Evolutionary conservation across 2,797 vertebrate genomes (phyloP).

Genomic region (Holocentrus rufus): DNA sequence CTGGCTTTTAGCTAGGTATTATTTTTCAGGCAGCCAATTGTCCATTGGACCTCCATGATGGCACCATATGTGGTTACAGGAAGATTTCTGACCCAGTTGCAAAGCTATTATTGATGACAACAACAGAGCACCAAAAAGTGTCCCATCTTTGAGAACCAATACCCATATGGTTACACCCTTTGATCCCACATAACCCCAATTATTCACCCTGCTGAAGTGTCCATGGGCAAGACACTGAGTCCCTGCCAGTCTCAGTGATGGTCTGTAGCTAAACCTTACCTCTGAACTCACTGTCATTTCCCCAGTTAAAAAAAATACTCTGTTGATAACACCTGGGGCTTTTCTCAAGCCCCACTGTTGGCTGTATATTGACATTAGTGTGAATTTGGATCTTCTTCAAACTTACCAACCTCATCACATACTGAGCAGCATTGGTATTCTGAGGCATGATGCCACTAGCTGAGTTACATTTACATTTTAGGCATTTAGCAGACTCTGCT

Average conservation of each 20-base stretch:
- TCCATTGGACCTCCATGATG: too few relatives aligned
- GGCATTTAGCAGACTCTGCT: not conserved
- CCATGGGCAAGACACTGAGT: not conserved
- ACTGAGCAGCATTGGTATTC: not conserved
- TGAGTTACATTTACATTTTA: constrained; percentile 9
- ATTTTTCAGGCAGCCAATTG: too few relatives aligned
- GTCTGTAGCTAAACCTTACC: too few relatives aligned
- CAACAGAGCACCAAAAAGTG: constrained; percentile 24
- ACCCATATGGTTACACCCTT: not conserved
- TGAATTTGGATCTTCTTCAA: not conserved
- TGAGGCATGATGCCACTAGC: not conserved
- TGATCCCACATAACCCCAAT: not conserved
- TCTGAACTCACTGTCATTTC: not conserved
- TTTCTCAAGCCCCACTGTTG: not conserved
- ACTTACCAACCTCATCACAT: not conserved
- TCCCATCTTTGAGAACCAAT: constrained; percentile 33
- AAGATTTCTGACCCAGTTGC: not conserved
- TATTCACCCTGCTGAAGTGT: constrained; percentile 7
- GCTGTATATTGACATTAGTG: not conserved
- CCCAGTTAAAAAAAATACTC: too few relatives aligned
- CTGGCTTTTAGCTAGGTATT: too few relatives aligned
- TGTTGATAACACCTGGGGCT: not conserved
- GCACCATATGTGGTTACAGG: too few relatives aligned
- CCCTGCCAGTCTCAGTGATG: too few relatives aligned
- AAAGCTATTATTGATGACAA: constrained; percentile 28